These are phyloP conservation scores for Phanerotoma sp. DNA, from an alignment of 2,888 invertebrate species.

Conservation along the genomic window DNA sequence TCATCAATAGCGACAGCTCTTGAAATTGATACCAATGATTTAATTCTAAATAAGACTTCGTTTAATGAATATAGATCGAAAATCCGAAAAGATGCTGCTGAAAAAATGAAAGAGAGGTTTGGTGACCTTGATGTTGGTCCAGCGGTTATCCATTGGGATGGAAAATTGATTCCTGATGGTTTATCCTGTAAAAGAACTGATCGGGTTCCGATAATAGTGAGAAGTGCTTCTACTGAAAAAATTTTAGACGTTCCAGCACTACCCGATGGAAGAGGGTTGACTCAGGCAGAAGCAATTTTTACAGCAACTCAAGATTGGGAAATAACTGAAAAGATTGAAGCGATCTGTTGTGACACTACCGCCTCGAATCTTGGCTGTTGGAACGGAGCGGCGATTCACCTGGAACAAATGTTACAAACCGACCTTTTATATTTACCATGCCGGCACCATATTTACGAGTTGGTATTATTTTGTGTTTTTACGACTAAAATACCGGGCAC, in stretches of 20 bases:
- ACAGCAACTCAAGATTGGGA: slow-evolving; percentile 23
- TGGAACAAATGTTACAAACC: slow-evolving; percentile 20
- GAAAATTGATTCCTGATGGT: slow-evolving; percentile 9
- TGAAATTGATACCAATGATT: background rate
- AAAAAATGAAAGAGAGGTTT: slow-evolving; percentile 14
- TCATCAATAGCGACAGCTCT: slow-evolving; percentile 3
- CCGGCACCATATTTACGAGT: slow-evolving; percentile 25
- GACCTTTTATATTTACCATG: slow-evolving; percentile 22
- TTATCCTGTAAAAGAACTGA: slow-evolving; percentile 14
- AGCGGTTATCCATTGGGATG: too few relatives aligned
- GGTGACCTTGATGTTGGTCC: slow-evolving; percentile 11
- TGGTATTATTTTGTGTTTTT: slow-evolving; percentile 15
- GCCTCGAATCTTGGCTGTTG: slow-evolving; percentile 22
- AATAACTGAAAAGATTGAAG: slow-evolving; percentile 9
- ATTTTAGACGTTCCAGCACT: slow-evolving; percentile 20
- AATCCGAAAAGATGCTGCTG: background rate
- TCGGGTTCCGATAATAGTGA: slow-evolving; percentile 21
- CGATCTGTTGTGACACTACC: slow-evolving; percentile 27
- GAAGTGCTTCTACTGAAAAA: slow-evolving; percentile 15
- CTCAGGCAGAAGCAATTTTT: slow-evolving; percentile 24
- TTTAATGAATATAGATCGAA: slow-evolving; percentile 1
- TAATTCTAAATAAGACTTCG: slow-evolving; percentile 12
- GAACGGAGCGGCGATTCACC: slow-evolving; percentile 22
- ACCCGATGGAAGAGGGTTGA: slow-evolving; percentile 19
- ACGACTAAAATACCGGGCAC: slow-evolving; percentile 4